Evolutionary conservation across 2,113 vertebrate genomes (phyloP).

Genomic region (Isichthys henryi): DNA sequence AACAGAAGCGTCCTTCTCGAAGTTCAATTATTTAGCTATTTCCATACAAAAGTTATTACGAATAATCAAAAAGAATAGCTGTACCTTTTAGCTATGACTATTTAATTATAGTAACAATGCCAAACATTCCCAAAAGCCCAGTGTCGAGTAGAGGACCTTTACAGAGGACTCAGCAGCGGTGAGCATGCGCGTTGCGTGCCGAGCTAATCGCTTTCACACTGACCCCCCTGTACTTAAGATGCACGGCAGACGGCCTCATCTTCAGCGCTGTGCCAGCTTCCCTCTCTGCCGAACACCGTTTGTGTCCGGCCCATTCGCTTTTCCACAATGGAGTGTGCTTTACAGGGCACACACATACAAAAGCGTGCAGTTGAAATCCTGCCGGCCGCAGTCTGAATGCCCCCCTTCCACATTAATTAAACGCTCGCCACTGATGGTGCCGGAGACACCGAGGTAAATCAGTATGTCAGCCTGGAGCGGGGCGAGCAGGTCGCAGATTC

Average conservation of each 20-base stretch:
- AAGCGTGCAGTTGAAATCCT: background rate
- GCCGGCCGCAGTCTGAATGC: background rate
- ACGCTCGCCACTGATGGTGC: background rate
- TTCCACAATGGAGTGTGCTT: background rate
- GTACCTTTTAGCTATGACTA: background rate
- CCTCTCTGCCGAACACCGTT: background rate
- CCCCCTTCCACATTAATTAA: background rate
- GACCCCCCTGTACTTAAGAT: background rate
- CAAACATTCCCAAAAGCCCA: background rate
- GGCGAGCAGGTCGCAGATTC: background rate
- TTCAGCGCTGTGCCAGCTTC: background rate
- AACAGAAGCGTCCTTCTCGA: background rate
- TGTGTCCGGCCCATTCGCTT: background rate
- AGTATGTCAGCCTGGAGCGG: background rate
- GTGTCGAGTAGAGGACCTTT: background rate
- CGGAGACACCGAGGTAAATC: background rate
- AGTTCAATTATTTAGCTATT: background rate
- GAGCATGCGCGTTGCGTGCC: background rate
- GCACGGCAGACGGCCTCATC: background rate
- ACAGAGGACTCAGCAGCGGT: background rate
- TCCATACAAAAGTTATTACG: background rate
- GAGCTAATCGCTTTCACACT: background rate
- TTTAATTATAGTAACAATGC: background rate
- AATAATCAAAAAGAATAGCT: background rate
- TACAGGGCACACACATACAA: background rate